Conservation (phyloP, 1,140 invertebrate species). For the Drosophila parvula region DNA sequence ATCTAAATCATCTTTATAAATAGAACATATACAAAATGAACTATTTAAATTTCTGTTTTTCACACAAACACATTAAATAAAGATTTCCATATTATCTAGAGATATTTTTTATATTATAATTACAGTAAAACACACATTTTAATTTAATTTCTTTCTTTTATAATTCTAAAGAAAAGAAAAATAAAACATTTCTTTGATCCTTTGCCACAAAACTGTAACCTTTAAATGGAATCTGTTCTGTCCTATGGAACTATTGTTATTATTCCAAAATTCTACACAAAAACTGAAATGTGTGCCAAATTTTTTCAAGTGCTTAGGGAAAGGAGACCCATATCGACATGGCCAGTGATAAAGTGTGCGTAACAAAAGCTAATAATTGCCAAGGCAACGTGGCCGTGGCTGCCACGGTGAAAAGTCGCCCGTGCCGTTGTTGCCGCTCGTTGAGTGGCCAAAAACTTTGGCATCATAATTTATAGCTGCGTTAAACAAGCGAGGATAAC, state of each 20-base stretch:
- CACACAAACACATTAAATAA: too few species aligned
- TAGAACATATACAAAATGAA: too few species aligned
- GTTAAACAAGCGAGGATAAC: constrained; percentile 83
- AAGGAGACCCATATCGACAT: constrained; percentile 64
- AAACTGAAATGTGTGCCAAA: too few species aligned
- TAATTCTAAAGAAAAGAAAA: too few species aligned
- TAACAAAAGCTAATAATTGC: constrained; percentile 83
- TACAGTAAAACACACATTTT: too few species aligned
- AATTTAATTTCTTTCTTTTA: too few species aligned
- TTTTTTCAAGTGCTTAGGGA: constrained; percentile 9
- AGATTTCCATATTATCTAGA: too few species aligned
- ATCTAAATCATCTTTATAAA: too few species aligned
- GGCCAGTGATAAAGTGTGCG: constrained; percentile 79
- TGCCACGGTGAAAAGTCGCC: constrained; percentile 67
- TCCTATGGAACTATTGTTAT: not conserved
- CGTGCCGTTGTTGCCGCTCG: constrained; percentile 51
- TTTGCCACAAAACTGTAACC: not conserved
- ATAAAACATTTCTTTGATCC: too few species aligned
- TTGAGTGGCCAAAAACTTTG: constrained; percentile 80
- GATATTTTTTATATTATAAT: too few species aligned
- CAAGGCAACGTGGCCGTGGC: constrained; percentile 67
- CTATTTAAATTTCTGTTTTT: too few species aligned
- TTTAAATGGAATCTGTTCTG: not conserved
- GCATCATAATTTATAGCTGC: constrained; percentile 83
- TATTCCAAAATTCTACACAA: not conserved